Percentiles rank a stretch among this genome's conserved stretches.
These are phyloP conservation scores for Aleiodes leptofemur DNA, from an alignment of 2,888 invertebrate species.

Conservation along the genomic window DNA sequence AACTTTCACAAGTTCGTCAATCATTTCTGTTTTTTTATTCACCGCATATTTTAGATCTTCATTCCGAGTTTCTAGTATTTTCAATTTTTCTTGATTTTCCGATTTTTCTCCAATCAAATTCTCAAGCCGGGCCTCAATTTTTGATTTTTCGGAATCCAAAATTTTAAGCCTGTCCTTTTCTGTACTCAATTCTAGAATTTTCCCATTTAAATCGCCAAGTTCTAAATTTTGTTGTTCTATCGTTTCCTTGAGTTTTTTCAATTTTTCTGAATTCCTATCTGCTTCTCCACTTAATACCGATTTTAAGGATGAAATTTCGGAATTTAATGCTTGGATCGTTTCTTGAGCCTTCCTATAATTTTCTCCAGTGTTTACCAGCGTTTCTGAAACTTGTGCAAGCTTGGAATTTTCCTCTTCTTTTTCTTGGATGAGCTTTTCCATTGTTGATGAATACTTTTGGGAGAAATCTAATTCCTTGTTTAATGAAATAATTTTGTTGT, in stretches of 20 bases:
- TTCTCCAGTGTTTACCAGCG: neutral
- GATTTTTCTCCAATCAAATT: constrained; percentile 77
- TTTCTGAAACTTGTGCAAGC: neutral
- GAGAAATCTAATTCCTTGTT: neutral
- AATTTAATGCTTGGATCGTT: neutral
- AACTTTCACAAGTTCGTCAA: constrained; percentile 75
- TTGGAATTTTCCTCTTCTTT: constrained; percentile 17
- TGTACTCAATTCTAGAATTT: neutral
- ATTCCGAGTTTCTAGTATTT: constrained; percentile 61
- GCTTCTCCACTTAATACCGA: neutral
- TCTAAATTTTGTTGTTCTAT: constrained; percentile 51
- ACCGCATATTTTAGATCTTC: constrained; percentile 55
- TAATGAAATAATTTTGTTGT: constrained; percentile 5
- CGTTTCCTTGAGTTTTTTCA: constrained; percentile 46
- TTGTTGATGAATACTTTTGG: constrained; percentile 31
- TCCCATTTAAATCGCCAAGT: constrained; percentile 43
- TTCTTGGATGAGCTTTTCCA: constrained; percentile 48
- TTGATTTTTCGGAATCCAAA: constrained; percentile 47
- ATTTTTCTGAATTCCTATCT: constrained; percentile 33
- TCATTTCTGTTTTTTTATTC: constrained; percentile 66
- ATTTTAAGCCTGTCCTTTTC: constrained; percentile 11
- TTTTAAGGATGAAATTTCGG: constrained; percentile 14
- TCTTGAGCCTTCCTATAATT: constrained; percentile 5
- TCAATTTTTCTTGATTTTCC: constrained; percentile 76
- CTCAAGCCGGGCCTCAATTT: constrained; percentile 75